These are phyloP conservation scores for Drosophila tropicalis DNA, from an alignment of 1,140 invertebrate species.

Conservation along the genomic window DNA sequence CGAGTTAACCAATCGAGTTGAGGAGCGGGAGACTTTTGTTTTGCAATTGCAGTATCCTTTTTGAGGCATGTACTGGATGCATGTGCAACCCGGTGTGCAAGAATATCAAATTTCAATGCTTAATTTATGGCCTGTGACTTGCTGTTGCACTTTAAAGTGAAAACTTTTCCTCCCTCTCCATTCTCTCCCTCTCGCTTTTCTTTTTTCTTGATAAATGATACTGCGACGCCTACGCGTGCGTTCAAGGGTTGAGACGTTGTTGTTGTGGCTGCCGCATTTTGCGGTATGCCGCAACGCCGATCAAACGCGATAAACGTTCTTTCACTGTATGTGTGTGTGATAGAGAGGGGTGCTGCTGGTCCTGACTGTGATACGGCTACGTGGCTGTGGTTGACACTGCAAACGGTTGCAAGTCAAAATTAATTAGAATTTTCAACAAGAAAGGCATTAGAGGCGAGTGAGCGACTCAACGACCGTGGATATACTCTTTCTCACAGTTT, in stretches of 20 bases:
- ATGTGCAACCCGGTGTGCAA: constrained; percentile 12
- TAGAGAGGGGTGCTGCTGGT: background rate
- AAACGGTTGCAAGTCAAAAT: constrained; percentile 81
- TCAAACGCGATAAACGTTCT: constrained; percentile 74
- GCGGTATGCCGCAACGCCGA: constrained; percentile 74
- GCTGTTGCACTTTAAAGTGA: constrained; percentile 56
- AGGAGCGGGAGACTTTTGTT: constrained; percentile 6
- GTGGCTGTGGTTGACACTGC: constrained; percentile 75
- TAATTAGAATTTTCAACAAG: constrained; percentile 78
- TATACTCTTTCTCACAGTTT: background rate
- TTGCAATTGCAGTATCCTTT: constrained; percentile 64
- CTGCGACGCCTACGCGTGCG: constrained; percentile 70
- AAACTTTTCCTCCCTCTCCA: background rate
- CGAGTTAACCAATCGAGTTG: constrained; percentile 3
- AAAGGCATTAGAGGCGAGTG: constrained; percentile 11
- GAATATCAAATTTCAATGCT: constrained; percentile 65
- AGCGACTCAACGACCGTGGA: constrained; percentile 4
- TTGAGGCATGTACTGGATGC: constrained; percentile 14
- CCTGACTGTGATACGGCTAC: constrained; percentile 36
- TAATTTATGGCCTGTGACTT: constrained; percentile 67
- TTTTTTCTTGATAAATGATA: constrained; percentile 71
- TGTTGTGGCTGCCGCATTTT: constrained; percentile 49
- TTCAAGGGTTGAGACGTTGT: constrained; percentile 61
- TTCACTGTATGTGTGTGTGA: background rate
- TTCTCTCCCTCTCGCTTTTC: background rate